Percentiles rank a stretch among this genome's conserved stretches.
These are phyloP conservation scores for Acanthurus lineatus DNA, from an alignment of 2,797 vertebrate genomes.

Conservation along the genomic window DNA sequence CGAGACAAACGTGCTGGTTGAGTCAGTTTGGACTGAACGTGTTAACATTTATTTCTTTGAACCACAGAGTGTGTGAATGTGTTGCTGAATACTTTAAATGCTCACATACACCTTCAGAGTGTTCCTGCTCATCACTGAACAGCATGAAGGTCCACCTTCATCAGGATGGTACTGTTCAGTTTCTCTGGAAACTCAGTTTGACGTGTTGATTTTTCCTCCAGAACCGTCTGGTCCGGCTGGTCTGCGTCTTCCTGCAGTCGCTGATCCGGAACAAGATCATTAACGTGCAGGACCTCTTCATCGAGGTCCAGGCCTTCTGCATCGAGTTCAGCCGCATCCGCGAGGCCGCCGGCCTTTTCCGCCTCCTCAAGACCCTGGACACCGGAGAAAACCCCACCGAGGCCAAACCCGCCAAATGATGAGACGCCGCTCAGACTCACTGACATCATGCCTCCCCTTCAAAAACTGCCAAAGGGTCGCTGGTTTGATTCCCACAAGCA, in stretches of 20 bases:
- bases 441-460: too few species aligned
- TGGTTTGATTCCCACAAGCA: neutral
- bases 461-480: neutral
- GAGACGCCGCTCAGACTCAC: neutral
- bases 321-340: constrained; percentile 99
- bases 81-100: too few species aligned
- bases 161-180: neutral
- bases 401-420: constrained; percentile 91
- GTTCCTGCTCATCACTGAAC: too few species aligned
- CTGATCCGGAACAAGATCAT: constrained; percentile 99
- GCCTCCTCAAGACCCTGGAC: constrained; percentile 96
- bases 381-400: constrained; percentile 93
- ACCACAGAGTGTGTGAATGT: too few species aligned
- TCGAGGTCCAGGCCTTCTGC: constrained; percentile 99
- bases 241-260: constrained; percentile 98
- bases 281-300: constrained; percentile 99
- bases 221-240: constrained; percentile 98
- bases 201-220: constrained; percentile 61
- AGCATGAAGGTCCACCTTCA: too few species aligned
- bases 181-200: neutral
- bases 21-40: too few species aligned
- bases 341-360: constrained; percentile 96
- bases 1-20: neutral
- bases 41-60: too few species aligned
- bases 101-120: too few species aligned